These are phyloP conservation scores for Virgularia gustaviana DNA, from an alignment of 92 coral and sea anemone genomes.

Conservation along the genomic window DNA sequence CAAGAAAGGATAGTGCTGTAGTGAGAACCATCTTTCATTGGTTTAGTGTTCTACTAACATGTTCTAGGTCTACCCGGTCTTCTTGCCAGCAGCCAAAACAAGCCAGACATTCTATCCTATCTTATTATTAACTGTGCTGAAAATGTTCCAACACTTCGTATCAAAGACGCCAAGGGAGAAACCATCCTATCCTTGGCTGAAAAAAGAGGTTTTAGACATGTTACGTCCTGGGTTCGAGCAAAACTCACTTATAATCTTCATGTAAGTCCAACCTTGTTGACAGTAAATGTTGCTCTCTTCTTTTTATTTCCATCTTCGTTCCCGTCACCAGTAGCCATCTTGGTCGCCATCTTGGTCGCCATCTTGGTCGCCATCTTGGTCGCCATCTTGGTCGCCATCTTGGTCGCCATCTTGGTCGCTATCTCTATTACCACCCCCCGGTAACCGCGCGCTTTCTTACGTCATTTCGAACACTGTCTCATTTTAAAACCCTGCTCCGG, in stretches of 20 bases:
- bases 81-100: constrained; percentile 15
- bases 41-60: not conserved
- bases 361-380: too few species aligned
- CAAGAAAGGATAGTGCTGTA: not conserved
- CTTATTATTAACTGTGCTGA: not conserved
- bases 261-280: too few species aligned
- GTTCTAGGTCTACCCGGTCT: constrained; percentile 19
- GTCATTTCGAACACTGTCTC: too few species aligned
- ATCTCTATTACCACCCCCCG: too few species aligned
- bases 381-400: not conserved
- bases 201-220: constrained; percentile 1
- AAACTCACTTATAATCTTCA: constrained; percentile 11
- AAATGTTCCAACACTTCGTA: constrained; percentile 6
- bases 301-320: too few species aligned
- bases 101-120: constrained; percentile 27
- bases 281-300: too few species aligned
- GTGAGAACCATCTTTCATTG: too few species aligned
- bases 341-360: too few species aligned
- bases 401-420: constrained; percentile 1
- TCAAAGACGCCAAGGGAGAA: not conserved
- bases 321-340: too few species aligned
- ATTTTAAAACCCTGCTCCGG: too few species aligned
- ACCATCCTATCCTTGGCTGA: constrained; percentile 13
- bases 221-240: constrained; percentile 16
- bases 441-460: too few species aligned